Base-by-base conservation (phyloP, 2,888 invertebrate species). In the Drosophila buzzatii region DNA sequence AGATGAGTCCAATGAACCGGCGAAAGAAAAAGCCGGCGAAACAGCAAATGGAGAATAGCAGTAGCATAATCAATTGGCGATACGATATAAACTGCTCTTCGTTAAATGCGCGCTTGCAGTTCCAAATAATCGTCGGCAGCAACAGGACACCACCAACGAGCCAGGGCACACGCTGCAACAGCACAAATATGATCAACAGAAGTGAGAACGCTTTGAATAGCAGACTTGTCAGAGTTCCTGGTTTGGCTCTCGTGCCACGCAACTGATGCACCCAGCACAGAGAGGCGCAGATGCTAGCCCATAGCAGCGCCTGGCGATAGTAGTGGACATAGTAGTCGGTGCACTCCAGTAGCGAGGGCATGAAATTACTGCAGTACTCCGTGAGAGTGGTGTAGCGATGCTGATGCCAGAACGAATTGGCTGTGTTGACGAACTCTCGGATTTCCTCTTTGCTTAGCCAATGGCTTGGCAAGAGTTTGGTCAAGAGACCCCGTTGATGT, bases 241-340 rank as follows among this genome's bases (percentile, higher is more conserved):
- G 20, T 2, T 10, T 4, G 9, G 14, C 5, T 20, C 9, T 10
- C 4, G 27, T 12, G 14, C 82, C 80, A 3, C 89, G 70, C 53
- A 96, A 93, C 84, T 94, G 94, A 53, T 93, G 89, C 75, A 96
- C 95, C 96, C 97, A 97, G 7, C 95, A 95, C 47, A 96, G 66
- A 92, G 96, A 96, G 10, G 96, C 95, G 33, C 95, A 81, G 0
- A 96, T 94, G 42, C 96, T 94, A 82, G 95, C 94, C 51, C 94
- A 82, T 69, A 96, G 94, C 79, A 97, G 94, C 0, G 96, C 94
- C 60, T 93, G 93, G 88, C 97, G 96, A 91, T 97, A 97, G 92
- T 98, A 98, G 71, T 95, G 95, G 81, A 97, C 96, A 89, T 97
- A 98, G 92, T 97, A 98, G 47, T 94, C 94, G n/a, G 98, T 94